Percentiles rank a stretch among this genome's conserved stretches.
Conservation (phyloP, 2,113 vertebrate genomes). For the Neofelis nebulosa region DNA sequence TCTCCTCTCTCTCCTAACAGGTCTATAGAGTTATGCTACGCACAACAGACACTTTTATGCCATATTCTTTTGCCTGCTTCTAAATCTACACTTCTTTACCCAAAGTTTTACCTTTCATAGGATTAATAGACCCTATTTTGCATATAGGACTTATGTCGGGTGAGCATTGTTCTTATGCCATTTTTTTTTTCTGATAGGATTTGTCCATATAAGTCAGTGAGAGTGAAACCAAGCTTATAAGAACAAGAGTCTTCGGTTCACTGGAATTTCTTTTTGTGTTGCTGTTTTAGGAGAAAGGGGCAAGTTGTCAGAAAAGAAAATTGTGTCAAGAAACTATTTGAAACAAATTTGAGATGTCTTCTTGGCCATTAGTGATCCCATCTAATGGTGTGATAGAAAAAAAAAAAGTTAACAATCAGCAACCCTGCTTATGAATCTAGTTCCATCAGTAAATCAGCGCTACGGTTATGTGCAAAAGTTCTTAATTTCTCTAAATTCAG, state of each 20-base stretch:
- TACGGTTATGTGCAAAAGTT: background rate
- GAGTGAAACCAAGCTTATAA: background rate
- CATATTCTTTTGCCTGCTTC: background rate
- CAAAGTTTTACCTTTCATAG: background rate
- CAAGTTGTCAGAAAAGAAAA: background rate
- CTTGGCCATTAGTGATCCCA: background rate
- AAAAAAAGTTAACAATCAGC: background rate
- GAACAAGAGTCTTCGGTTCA: background rate
- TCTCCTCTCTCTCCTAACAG: background rate
- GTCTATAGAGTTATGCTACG: background rate
- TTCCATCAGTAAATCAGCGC: background rate
- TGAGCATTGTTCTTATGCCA: background rate
- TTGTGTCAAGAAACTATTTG: background rate
- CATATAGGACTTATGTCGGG: background rate
- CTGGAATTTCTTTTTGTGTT: background rate
- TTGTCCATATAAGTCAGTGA: background rate
- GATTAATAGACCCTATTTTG: background rate
- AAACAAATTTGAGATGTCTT: background rate
- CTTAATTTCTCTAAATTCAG: conserved; percentile 1
- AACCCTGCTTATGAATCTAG: background rate
- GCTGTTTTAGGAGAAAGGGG: background rate
- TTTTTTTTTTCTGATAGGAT: background rate
- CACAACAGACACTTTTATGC: background rate
- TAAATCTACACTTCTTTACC: background rate
- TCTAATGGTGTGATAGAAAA: background rate